These are phyloP conservation scores for Apeltes quadracus DNA, from an alignment of 2,113 vertebrate species.

Conservation along the genomic window DNA sequence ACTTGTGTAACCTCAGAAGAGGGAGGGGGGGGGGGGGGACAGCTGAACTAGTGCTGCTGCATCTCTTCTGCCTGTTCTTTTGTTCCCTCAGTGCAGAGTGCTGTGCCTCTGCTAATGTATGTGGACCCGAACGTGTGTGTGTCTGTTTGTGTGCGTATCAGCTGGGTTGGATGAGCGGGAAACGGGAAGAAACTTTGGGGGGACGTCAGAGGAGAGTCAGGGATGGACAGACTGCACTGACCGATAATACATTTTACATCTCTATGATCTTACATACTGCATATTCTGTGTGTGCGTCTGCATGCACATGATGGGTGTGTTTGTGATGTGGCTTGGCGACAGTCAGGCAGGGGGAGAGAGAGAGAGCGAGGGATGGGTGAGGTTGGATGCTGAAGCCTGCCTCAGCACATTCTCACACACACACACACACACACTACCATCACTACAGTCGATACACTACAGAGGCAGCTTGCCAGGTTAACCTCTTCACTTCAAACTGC, in stretches of 20 bases:
- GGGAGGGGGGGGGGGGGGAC: background rate
- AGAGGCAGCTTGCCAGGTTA: conserved; percentile 58
- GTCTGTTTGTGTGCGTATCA: conserved; percentile 1
- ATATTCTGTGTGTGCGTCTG: background rate
- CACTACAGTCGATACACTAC: conserved; percentile 67
- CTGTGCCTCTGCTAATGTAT: conserved; percentile 14
- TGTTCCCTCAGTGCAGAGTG: conserved; percentile 45
- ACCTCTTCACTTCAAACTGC: conserved; percentile 41
- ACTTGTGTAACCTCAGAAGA: conserved; percentile 22
- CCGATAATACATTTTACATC: no score
- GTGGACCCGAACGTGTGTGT: background rate
- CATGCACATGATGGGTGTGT: conserved; percentile 30
- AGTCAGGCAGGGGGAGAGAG: conserved; percentile 19
- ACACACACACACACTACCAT: conserved; percentile 17
- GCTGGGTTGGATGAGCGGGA: no score
- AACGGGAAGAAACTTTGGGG: no score
- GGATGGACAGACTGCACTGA: no score
- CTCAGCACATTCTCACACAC: conserved; percentile 74
- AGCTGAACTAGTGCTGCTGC: conserved; percentile 18
- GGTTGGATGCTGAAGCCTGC: conserved; percentile 69
- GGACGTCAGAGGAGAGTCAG: no score
- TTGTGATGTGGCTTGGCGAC: conserved; percentile 19
- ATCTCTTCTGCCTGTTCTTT: conserved; percentile 41
- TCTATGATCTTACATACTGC: no score
- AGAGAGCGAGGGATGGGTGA: conserved; percentile 24